A percentile compares a stretch with the other conserved stretches of the same genome.
Evolutionary conservation across 2,888 invertebrate species (phyloP).

Genomic region (Lysandra coridon): DNA sequence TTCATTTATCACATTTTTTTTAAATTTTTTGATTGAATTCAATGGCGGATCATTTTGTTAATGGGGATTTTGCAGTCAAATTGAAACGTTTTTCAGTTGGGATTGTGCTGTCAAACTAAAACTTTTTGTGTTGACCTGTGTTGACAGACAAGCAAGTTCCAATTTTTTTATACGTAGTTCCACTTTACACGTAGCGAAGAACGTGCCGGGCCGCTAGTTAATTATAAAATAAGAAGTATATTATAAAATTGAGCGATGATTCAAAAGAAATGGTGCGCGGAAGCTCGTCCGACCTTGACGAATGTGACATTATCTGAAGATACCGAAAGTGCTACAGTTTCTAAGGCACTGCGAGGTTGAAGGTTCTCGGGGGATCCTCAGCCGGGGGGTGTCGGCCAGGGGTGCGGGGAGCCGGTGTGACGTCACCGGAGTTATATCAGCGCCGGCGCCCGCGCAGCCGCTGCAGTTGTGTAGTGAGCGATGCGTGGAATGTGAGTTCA

Average conservation of each 20-base stretch:
- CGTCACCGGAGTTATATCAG: constrained; percentile 12
- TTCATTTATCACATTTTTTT: too few relatives aligned
- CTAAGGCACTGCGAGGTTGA: constrained; percentile 7
- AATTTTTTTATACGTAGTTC: too few relatives aligned
- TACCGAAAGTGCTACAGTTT: constrained; percentile 9
- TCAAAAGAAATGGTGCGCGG: constrained; percentile 10
- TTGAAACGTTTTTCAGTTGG: too few relatives aligned
- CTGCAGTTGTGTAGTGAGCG: constrained; percentile 17
- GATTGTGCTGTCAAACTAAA: too few relatives aligned
- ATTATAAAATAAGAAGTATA: too few relatives aligned
- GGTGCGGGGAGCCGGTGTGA: constrained; percentile 1
- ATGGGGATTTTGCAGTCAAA: too few relatives aligned
- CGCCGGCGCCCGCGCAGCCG: neutral
- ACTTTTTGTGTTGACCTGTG: too few relatives aligned
- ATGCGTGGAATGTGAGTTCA: constrained; percentile 15
- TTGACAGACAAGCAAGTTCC: too few relatives aligned
- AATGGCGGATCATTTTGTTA: too few relatives aligned
- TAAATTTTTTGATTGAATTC: too few relatives aligned
- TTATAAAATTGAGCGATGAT: neutral
- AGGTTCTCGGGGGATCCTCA: neutral
- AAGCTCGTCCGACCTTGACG: neutral
- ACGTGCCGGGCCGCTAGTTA: too few relatives aligned
- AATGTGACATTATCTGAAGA: constrained; percentile 10
- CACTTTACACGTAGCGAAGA: too few relatives aligned
- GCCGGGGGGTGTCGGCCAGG: neutral